Evolutionary conservation across 2,888 invertebrate species (phyloP).

Genomic region (Leptopilina drosophilae): DNA sequence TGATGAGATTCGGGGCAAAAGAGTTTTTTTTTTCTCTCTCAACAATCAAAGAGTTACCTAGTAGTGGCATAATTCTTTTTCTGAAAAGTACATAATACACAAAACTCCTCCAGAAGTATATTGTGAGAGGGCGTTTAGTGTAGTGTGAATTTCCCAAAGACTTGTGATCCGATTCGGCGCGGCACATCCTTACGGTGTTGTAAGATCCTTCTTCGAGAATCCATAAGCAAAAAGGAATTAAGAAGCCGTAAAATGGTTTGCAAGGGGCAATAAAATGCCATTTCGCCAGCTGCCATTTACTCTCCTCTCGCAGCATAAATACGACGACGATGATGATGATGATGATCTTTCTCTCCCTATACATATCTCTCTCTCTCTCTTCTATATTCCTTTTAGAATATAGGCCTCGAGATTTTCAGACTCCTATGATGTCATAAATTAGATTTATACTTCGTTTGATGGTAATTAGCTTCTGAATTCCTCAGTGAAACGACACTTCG

Average conservation of each 20-base stretch:
- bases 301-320: conserved; percentile 22
- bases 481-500: no score
- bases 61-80: conserved; percentile 26
- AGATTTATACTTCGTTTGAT: no score
- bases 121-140: conserved; percentile 43
- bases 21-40: not conserved
- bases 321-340: not conserved
- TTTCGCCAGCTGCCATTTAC: conserved; percentile 69
- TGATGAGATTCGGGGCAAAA: conserved; percentile 11
- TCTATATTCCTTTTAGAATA: no score
- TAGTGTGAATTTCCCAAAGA: conserved; percentile 65
- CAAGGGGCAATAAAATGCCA: conserved; percentile 72
- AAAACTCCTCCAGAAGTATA: not conserved
- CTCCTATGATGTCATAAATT: no score
- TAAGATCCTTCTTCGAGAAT: conserved; percentile 43
- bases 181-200: conserved; percentile 51
- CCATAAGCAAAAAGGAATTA: conserved; percentile 59
- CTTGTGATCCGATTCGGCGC: conserved; percentile 54
- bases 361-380: conserved; percentile 41
- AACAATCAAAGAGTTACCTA: conserved; percentile 28
- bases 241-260: conserved; percentile 71
- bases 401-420: conserved; percentile 46
- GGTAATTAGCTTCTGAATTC: no score
- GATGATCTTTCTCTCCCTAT: conserved; percentile 3
- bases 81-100: conserved; percentile 3